Percentiles rank a stretch among this genome's conserved stretches.
phyloP scores from a whole-genome alignment of 2,888 invertebrate genomes.

The Argyresthia albistria region DNA sequence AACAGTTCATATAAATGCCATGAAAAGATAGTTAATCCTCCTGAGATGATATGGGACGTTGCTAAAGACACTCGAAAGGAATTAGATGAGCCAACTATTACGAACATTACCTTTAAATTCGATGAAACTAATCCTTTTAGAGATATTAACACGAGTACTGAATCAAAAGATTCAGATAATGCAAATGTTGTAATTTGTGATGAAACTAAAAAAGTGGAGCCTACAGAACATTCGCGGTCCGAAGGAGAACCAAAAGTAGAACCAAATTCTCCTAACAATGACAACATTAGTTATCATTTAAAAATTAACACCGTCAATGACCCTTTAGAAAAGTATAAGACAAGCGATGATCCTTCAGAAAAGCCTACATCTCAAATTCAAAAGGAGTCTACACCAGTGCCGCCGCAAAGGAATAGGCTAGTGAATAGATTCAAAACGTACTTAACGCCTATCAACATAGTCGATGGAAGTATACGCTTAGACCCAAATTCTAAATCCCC shows the following conservation, averaged over 20 bases:
- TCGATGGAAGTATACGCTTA: conserved; percentile 22
- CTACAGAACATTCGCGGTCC: background rate
- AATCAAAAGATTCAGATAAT: background rate
- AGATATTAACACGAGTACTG: background rate
- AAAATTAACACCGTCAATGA: conserved; percentile 52
- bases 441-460: conserved; percentile 39
- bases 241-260: background rate
- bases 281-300: conserved; percentile 47
- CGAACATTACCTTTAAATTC: no score
- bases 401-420: conserved; percentile 9
- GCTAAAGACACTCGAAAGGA: no score
- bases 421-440: conserved; percentile 33
- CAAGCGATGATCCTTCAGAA: background rate
- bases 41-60: no score
- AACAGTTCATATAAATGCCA: no score
- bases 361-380: background rate
- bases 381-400: background rate
- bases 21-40: no score
- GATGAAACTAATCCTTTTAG: background rate
- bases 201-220: background rate
- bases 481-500: conserved; percentile 24
- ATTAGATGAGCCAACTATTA: no score
- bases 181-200: background rate
- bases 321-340: conserved; percentile 10
- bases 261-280: background rate